Conservation (phyloP, 92 coral and sea anemone species). For the Porites cylindrica region DNA sequence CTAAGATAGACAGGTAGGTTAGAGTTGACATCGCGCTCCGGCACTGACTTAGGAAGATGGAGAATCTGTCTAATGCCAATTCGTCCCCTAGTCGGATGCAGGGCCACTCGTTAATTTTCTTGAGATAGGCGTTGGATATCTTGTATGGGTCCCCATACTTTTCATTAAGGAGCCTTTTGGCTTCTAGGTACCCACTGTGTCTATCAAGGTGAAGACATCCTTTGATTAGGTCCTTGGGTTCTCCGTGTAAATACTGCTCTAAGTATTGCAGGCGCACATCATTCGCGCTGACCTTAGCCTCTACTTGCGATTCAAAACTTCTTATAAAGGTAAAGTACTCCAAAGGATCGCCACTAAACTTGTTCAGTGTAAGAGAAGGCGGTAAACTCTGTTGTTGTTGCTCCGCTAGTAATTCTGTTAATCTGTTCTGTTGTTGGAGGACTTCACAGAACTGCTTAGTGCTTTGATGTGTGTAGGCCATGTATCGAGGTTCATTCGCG, state of each 20-base stretch:
- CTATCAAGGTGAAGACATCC: slow-evolving; percentile 56
- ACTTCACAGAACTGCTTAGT: slow-evolving; percentile 4
- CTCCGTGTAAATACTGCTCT: slow-evolving; percentile 60
- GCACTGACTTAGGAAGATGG: slow-evolving; percentile 66
- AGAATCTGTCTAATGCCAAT: slow-evolving; percentile 15
- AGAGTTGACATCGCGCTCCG: slow-evolving; percentile 56
- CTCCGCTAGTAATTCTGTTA: slow-evolving; percentile 46
- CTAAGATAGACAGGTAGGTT: slow-evolving; percentile 49
- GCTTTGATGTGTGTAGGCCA: not conserved
- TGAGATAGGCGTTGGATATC: slow-evolving; percentile 49
- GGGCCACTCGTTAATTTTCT: slow-evolving; percentile 57
- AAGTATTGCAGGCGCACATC: slow-evolving; percentile 45
- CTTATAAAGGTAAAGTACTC: slow-evolving; percentile 38
- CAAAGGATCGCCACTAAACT: slow-evolving; percentile 59
- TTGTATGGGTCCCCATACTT: slow-evolving; percentile 68
- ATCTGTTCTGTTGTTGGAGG: slow-evolving; percentile 43
- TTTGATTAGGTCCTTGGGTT: slow-evolving; percentile 66
- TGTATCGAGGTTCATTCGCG: no score
- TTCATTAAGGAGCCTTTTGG: slow-evolving; percentile 54
- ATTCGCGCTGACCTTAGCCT: slow-evolving; percentile 14
- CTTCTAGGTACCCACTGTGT: slow-evolving; percentile 42
- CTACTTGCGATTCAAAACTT: slow-evolving; percentile 59
- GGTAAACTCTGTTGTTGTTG: slow-evolving; percentile 52
- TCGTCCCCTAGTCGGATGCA: slow-evolving; percentile 15
- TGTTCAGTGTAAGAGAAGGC: slow-evolving; percentile 52